Evolutionary conservation across 64 coral and sea anemone species (phyloP), one percentile per base, ranked within the genome.

Genomic region (Stichodactyla mertensii): DNA sequence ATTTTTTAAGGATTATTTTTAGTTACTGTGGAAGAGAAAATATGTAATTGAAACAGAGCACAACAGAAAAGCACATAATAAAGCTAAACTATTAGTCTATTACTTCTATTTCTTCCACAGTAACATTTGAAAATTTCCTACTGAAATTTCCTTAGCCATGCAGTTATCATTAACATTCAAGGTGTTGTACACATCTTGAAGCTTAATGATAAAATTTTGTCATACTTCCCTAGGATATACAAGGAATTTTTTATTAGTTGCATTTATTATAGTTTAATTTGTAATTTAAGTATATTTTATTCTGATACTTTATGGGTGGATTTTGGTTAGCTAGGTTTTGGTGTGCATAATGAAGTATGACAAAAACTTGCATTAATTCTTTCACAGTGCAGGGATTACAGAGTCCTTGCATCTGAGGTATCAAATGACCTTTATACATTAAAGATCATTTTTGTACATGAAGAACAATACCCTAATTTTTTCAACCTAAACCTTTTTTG

Each of bases 101-200:
- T 6, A 1, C 15, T 18, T n/a, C 2, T 26, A 74, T n/a, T 27
- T 10, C 7, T 74, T 74, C 69, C 69, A 74, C 69, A 74, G 69
- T 74, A 74, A 74, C 27, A 74, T 31, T 74, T 74, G 69, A 10
- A 74, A 74, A 74, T 74, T 74, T 74, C 69, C 69, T 26, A 74
- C 24, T 74, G 69, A 74, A 74, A 74, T 31, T 74, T 74, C 24
- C 23, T 13, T 26, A 31, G 9, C 22, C 27, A 31, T 74, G 69
- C 69, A 74, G 69, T 74, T 13, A 74, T 13, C 69, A 74, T 74
- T 28, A 74, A 23, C 8, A 6, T 74, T 4, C 69, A 74, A 74
- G 69, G 27, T 31, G 69, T 36, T 31, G n/a, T 27, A 10, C 2
- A 4, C 69, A 74, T 31, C 69, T 31, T 74, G 4, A n/a, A 66